Base-by-base conservation (phyloP, 1,140 invertebrate species). In the Arion vulgaris region DNA sequence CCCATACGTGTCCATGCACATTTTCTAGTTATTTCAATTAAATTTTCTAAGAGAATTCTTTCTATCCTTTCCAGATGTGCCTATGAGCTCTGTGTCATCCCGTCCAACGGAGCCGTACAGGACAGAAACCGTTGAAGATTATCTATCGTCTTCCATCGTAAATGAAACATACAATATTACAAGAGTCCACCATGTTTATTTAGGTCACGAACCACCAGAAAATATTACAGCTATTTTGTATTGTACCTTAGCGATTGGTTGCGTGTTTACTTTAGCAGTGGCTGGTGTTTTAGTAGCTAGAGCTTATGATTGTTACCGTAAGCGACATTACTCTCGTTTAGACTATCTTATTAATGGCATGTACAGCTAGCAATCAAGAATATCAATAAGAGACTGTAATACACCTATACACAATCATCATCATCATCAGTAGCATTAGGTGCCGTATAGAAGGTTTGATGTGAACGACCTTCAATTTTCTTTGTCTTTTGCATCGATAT, bases 281-380 rank as follows among this genome's bases (percentile, higher is more conserved):
- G 45, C 85, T 26, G 87, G 83, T 0, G 36, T 90, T 28, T 62
- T 90, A 26, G 84, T 84, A 1, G 86, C 86, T 76, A 68, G 85
- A n/a, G 73, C 83, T 53, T 88, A 87, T 76, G 88, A 90, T 23
- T 80, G 85, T 15, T 90, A 87, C 85, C 85, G 88, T 69, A 84
- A 85, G 81, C 68, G 89, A 66, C 89, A 90, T 72, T 90, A 90
- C 68, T 87, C 83, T 32, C 84, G 86, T 72, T 69, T 90, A 26
- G 89, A 90, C 69, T 90, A 89, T 83, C 68, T 90, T 13, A 85
- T 89, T 11, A 90, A 90, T 80, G 89, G 89, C 49, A 90, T 90
- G 86, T 90, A 90, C 73, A 86, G 85, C 62, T 90, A 80, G n/a
- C n/a, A n/a, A n/a, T n/a, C n/a, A n/a, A n/a, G n/a, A n/a, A n/a